Percentiles rank a stretch among this genome's conserved stretches.
phyloP scores from a whole-genome alignment of 2,797 vertebrate genomes.

The Chelidonichthys spinosus region DNA sequence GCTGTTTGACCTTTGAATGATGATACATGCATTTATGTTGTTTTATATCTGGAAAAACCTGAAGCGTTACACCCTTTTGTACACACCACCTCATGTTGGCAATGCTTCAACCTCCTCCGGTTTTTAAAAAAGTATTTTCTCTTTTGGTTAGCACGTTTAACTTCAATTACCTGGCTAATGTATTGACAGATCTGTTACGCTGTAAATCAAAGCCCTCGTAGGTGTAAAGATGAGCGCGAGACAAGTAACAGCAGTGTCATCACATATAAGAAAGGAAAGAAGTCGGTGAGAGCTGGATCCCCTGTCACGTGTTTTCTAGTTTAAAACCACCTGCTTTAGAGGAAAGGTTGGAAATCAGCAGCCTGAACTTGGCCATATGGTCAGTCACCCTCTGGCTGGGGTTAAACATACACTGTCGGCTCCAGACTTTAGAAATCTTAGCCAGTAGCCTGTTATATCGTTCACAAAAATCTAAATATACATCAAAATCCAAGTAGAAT shows the following conservation, averaged over 20 bases:
- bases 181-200: neutral
- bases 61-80: neutral
- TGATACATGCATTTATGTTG: neutral
- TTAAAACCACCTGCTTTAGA: conserved; percentile 54
- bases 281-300: neutral
- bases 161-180: neutral
- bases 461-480: conserved; percentile 1
- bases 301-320: conserved; percentile 24
- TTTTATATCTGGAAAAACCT: neutral
- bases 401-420: conserved; percentile 67
- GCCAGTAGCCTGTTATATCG: conserved; percentile 15
- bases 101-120: neutral
- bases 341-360: conserved; percentile 61
- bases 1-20: conserved; percentile 6
- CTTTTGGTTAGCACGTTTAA: neutral
- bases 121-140: neutral
- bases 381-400: conserved; percentile 68
- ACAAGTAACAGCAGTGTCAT: neutral
- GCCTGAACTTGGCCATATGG: conserved; percentile 68
- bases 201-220: conserved; percentile 12
- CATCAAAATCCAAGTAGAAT: conserved; percentile 9
- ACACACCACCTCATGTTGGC: neutral
- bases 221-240: neutral
- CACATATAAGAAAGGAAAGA: neutral
- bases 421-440: conserved; percentile 38